These are phyloP conservation scores for Serilophus lunatus DNA, from an alignment of 2,113 vertebrate species.

Conservation along the genomic window DNA sequence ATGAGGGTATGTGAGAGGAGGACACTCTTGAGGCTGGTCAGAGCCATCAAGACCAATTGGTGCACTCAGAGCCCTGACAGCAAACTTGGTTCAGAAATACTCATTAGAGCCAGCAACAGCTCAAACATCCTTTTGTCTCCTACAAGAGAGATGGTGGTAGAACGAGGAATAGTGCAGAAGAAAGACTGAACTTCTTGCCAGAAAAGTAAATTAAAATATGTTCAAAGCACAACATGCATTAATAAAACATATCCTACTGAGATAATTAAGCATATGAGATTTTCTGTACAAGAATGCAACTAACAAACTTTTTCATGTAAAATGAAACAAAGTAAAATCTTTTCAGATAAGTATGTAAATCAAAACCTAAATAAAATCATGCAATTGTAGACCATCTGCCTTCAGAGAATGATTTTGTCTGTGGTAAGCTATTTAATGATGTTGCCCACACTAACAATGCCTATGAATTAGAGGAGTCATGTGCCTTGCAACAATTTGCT, in stretches of 20 bases:
- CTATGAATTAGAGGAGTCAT: background rate
- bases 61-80: background rate
- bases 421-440: background rate
- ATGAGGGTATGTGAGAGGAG: fast-evolving
- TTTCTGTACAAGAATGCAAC: background rate
- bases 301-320: background rate
- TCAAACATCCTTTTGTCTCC: background rate
- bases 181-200: background rate
- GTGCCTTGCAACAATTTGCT: background rate
- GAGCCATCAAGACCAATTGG: background rate
- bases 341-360: background rate
- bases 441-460: background rate
- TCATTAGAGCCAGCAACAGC: background rate
- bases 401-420: background rate
- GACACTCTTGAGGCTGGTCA: background rate
- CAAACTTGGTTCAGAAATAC: background rate
- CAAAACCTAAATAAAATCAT: constrained; percentile 9
- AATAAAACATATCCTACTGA: constrained; percentile 5
- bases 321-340: background rate
- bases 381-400: constrained; percentile 2
- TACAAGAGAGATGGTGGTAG: background rate
- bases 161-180: background rate
- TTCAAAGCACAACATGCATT: background rate
- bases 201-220: background rate
- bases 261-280: background rate